These are phyloP conservation scores for Pipistrellus pygmaeus DNA, from an alignment of 2,797 vertebrate genomes.

Conservation along the genomic window DNA sequence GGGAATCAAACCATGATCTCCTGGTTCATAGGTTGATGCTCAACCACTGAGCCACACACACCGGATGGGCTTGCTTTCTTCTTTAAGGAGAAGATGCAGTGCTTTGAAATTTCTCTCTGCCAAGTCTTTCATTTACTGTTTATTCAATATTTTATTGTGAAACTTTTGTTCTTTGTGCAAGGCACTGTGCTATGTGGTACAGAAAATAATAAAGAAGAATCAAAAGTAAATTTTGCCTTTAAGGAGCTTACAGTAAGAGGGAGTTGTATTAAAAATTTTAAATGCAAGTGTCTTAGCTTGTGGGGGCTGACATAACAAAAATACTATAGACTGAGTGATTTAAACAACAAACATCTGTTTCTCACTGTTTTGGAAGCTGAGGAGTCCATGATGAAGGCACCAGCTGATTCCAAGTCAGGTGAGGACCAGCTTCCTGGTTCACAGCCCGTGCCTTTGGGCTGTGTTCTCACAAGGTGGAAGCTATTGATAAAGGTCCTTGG, in stretches of 20 bases:
- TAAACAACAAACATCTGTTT: not conserved
- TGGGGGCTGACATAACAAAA: not conserved
- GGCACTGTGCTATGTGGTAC: not conserved
- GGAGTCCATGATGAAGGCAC: not conserved
- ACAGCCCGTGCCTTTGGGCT: not conserved
- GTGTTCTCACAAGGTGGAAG: not conserved
- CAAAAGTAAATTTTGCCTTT: not conserved
- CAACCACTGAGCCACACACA: not conserved
- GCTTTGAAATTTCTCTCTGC: not conserved
- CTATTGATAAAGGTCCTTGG: not conserved
- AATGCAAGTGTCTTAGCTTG: not conserved
- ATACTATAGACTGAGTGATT: not conserved
- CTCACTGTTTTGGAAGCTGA: not conserved
- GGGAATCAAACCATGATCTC: not conserved
- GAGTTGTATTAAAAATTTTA: not conserved
- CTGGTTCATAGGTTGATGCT: not conserved
- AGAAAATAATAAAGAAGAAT: not conserved
- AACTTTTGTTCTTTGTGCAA: not conserved
- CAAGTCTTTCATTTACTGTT: not conserved
- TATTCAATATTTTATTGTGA: constrained; percentile 16
- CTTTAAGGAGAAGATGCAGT: not conserved
- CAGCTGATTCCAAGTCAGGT: too few relatives aligned
- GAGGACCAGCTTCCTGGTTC: not conserved
- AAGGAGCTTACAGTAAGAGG: not conserved
- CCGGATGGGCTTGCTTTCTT: not conserved